Evolutionary conservation across 1,140 invertebrate genomes (phyloP), one percentile per base, ranked within the genome.

Genomic region (Drosophila arizonae): DNA sequence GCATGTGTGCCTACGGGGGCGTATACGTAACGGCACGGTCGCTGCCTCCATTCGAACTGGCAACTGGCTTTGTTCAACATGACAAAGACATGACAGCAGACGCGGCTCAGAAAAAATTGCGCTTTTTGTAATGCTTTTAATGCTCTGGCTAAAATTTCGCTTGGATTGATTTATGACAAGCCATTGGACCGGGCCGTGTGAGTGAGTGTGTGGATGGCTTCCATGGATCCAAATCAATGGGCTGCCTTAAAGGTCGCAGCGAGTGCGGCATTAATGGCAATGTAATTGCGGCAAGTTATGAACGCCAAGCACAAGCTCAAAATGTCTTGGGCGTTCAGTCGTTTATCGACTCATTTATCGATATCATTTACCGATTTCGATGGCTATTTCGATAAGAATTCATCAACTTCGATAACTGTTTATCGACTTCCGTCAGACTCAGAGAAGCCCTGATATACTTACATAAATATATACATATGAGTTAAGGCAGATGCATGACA

Each of bases 121-220:
- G 79, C 79, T 74, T 72, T 79, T 82, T 79, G 82, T 86, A 87
- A 87, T 79, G 79, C 76, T 87, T 87, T 82, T 88, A 87, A 87
- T 86, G 84, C 82, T 74, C 72, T 81, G 63, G 57, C 71, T 30
- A 76, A 81, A 86, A 79, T 76, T 70, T 67, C 46, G 52, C 76
- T 71, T 52, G 60, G 69, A 87, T 87, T 87, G 82, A 87, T 87
- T 88, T 87, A 87, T 88, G 84, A 72, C 72, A 79, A 43, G 60
- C 43, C 75, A 76, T 70, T 81, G 68, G 71, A 11, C 10, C 36
- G 10, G 36, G 11, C 36, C 3, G 36, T 39, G 36, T 36, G 9
- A 13, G 36, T 11, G 36, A 9, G 36, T 39, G 11, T 39, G 36
- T 11, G 36, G 3, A 8, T 39, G 36, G 11, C 6, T 39, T 4